Conservation (phyloP, 2,888 invertebrate species). For the Drosophila neotestacea region DNA sequence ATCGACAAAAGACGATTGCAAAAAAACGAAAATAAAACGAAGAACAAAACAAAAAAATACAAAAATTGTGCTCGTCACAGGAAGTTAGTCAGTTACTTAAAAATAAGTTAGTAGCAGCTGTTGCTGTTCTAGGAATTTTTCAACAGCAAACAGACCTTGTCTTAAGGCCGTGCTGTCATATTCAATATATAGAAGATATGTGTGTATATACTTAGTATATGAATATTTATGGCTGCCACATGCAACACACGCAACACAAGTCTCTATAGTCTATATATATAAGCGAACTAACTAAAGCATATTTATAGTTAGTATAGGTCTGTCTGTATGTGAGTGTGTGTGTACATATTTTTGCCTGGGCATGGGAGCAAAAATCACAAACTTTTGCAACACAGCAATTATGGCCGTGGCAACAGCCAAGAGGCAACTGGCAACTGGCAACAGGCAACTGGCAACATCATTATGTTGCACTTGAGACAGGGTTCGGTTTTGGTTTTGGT, state of each 20-base stretch:
- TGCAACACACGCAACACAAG: constrained; percentile 44
- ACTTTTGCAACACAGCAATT: constrained; percentile 57
- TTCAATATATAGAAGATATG: background rate
- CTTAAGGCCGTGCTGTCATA: constrained; percentile 52
- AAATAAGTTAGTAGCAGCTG: background rate
- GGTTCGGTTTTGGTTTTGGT: constrained; percentile 38
- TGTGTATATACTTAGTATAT: constrained; percentile 19
- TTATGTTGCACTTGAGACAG: constrained; percentile 66
- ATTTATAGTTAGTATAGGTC: constrained; percentile 13
- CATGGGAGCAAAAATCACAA: constrained; percentile 57
- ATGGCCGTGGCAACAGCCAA: constrained; percentile 46
- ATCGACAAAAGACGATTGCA: constrained; percentile 45
- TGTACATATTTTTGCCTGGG: constrained; percentile 11
- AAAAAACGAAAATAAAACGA: background rate
- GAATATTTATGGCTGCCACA: constrained; percentile 54
- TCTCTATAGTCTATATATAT: constrained; percentile 25
- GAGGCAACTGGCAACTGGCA: constrained; percentile 14
- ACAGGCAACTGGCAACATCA: constrained; percentile 39
- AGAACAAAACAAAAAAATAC: no score
- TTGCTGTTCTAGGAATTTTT: constrained; percentile 49
- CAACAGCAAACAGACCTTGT: constrained; percentile 57
- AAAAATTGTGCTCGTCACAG: constrained; percentile 29
- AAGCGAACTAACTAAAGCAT: constrained; percentile 16
- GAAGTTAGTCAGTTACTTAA: constrained; percentile 53
- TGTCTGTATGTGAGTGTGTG: constrained; percentile 29